A percentile compares a stretch with the other conserved stretches of the same genome.
Evolutionary conservation across 2,797 vertebrate species (phyloP).

Genomic region (Bovichtus variegatus): DNA sequence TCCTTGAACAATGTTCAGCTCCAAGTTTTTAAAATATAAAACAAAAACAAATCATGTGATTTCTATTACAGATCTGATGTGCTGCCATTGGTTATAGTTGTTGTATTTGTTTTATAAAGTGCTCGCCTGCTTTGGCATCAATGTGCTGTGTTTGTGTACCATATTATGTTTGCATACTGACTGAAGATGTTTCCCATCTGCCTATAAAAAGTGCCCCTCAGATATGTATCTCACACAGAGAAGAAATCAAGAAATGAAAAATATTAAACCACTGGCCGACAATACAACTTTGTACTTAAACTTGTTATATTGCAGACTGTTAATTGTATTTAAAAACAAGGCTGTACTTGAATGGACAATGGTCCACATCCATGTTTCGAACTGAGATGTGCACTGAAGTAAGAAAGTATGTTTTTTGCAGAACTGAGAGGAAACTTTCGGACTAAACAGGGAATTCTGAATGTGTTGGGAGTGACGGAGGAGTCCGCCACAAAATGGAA

Average conservation of each 20-base stretch:
- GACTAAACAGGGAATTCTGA: slow-evolving; percentile 17
- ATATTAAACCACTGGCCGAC: not conserved
- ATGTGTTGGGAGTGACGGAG: slow-evolving; percentile 24
- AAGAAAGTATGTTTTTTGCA: slow-evolving; percentile 30
- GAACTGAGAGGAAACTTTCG: slow-evolving; percentile 6
- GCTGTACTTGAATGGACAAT: not conserved
- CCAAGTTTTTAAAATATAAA: slow-evolving; percentile 41
- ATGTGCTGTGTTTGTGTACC: slow-evolving; percentile 52
- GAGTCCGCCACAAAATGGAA: slow-evolving; percentile 6
- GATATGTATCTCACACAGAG: slow-evolving; percentile 28
- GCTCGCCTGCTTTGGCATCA: slow-evolving; percentile 48
- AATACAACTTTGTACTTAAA: slow-evolving; percentile 4
- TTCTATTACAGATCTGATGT: slow-evolving; percentile 44
- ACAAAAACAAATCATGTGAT: slow-evolving; percentile 39
- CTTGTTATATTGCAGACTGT: not conserved
- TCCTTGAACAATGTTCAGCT: slow-evolving; percentile 34
- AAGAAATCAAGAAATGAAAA: not conserved
- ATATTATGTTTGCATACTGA: slow-evolving; percentile 41
- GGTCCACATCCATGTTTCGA: not conserved
- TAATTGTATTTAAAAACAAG: slow-evolving; percentile 3
- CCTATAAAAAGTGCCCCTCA: slow-evolving; percentile 27
- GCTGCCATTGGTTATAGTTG: slow-evolving; percentile 3
- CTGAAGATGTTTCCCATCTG: slow-evolving; percentile 49
- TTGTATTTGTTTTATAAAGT: slow-evolving; percentile 45
- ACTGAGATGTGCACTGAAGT: slow-evolving; percentile 7